These are phyloP conservation scores for Hypothenemus hampei DNA, from an alignment of 1,140 invertebrate species.

Conservation along the genomic window DNA sequence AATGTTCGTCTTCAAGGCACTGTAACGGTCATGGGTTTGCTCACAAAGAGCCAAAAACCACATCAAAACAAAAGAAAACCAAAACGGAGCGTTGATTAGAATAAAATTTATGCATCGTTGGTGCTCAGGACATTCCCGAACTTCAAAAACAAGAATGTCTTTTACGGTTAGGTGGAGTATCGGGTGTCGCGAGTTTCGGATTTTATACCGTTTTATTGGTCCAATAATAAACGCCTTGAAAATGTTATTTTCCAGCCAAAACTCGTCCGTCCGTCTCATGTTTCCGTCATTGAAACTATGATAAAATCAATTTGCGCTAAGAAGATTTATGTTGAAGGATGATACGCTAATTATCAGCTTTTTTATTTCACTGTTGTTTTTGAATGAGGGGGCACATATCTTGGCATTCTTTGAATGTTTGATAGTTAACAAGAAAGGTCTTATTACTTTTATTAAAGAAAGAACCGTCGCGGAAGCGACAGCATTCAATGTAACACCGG, in stretches of 20 bases:
- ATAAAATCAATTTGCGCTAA: not conserved
- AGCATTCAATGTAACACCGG: not conserved
- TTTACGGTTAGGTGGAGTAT: not conserved
- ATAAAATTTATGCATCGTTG: conserved; percentile 3
- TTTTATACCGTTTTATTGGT: conserved; percentile 4
- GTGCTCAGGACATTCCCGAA: conserved; percentile 2
- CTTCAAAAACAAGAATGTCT: conserved; percentile 8
- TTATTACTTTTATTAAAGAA: not conserved
- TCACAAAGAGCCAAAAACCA: not conserved
- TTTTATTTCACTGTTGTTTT: no score
- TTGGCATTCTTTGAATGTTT: not conserved
- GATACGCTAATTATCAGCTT: not conserved
- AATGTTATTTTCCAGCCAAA: not conserved
- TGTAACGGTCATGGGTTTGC: not conserved
- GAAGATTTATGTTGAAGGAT: not conserved
- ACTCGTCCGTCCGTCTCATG: not conserved
- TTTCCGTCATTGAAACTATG: not conserved
- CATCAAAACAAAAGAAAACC: not conserved
- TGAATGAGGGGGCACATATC: no score
- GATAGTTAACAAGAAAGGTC: not conserved
- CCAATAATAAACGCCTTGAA: not conserved
- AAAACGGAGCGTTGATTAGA: not conserved
- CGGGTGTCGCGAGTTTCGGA: conserved; percentile 1
- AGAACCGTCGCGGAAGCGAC: not conserved
- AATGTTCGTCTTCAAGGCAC: not conserved